Percentiles rank a stretch among this genome's conserved stretches.
Conservation (phyloP, 2,113 vertebrate genomes). For the Plecotus auritus region DNA sequence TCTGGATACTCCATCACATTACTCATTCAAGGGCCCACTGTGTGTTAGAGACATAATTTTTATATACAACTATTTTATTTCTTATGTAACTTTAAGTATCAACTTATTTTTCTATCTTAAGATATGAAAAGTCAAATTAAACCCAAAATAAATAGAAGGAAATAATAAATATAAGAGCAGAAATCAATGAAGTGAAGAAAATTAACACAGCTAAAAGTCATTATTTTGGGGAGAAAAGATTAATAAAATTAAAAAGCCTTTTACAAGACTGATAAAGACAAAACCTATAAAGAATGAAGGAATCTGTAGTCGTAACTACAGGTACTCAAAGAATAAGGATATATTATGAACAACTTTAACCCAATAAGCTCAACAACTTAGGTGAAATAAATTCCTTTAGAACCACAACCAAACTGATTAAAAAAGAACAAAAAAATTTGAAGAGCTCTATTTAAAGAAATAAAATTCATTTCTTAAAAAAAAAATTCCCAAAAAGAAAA, state of each 20-base stretch:
- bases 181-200: conserved; percentile 16
- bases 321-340: conserved; percentile 19
- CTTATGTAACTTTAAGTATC: conserved; percentile 18
- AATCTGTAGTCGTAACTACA: not conserved
- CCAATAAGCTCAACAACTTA: conserved; percentile 6
- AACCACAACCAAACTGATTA: conserved; percentile 26
- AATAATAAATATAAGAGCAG: conserved; percentile 26
- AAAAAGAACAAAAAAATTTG: not conserved
- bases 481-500: conserved; percentile 1
- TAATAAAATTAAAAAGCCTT: not conserved
- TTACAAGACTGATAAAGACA: not conserved
- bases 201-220: not conserved
- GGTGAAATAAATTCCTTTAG: conserved; percentile 43
- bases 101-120: conserved; percentile 40
- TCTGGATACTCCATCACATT: not conserved
- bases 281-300: conserved; percentile 20
- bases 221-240: not conserved
- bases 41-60: conserved; percentile 13
- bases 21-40: not conserved
- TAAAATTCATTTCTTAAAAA: not conserved
- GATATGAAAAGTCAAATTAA: conserved; percentile 11
- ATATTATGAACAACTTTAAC: conserved; percentile 7
- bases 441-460: conserved; percentile 25
- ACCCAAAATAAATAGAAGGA: not conserved
- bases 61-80: not conserved